These are phyloP conservation scores for Geothlypis trichas DNA, from an alignment of 2,113 vertebrate genomes.

Conservation along the genomic window DNA sequence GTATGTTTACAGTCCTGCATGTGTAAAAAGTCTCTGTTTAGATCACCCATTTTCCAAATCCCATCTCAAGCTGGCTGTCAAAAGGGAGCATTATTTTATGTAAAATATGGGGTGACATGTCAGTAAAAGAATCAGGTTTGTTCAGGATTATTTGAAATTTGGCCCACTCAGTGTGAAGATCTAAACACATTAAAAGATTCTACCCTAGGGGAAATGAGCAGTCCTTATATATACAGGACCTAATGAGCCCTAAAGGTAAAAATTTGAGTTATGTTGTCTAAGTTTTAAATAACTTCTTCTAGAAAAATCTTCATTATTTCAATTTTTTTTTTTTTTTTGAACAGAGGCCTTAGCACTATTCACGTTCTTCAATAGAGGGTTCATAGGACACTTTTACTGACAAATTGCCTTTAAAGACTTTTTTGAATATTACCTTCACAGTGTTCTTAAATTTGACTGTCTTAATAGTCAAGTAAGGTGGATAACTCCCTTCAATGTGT, in stretches of 20 bases:
- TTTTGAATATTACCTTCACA: slow-evolving; percentile 39
- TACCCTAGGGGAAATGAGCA: background rate
- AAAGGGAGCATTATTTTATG: background rate
- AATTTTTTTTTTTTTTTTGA: background rate
- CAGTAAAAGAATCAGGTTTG: background rate
- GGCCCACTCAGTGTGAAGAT: slow-evolving; percentile 27
- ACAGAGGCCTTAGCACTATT: background rate
- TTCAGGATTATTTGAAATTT: background rate
- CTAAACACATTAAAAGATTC: background rate
- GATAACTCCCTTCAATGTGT: slow-evolving; percentile 73
- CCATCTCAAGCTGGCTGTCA: background rate
- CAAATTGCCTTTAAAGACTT: slow-evolving; percentile 42
- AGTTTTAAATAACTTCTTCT: background rate
- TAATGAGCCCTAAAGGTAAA: background rate
- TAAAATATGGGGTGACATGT: background rate
- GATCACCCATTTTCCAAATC: background rate
- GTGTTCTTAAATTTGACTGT: slow-evolving; percentile 43
- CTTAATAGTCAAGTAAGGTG: slow-evolving; percentile 51
- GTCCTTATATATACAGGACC: background rate
- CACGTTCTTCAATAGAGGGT: background rate
- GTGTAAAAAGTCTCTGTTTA: background rate
- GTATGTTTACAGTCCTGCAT: background rate
- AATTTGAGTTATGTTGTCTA: background rate
- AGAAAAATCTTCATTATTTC: background rate
- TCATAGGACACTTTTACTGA: slow-evolving; percentile 45